These are phyloP conservation scores for Oophaga pumilio DNA, from an alignment of 2,113 vertebrate species.

Conservation along the genomic window DNA sequence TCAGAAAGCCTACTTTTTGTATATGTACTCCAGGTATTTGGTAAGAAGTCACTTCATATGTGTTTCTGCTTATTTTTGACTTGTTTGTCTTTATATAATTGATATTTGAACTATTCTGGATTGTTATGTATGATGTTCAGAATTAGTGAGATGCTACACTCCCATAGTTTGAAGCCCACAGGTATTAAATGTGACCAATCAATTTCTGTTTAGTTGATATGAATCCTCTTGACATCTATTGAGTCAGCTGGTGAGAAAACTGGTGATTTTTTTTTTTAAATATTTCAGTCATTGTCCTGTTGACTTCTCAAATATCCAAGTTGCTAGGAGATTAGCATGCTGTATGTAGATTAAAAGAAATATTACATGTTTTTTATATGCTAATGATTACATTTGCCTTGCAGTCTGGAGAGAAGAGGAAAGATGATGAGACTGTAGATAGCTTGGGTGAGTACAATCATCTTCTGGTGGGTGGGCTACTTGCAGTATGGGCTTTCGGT, in stretches of 20 bases:
- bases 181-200: not conserved
- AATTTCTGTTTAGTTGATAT: not conserved
- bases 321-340: not conserved
- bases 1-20: constrained; percentile 96
- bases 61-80: not conserved
- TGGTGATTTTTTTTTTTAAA: not conserved
- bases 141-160: not conserved
- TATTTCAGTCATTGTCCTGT: not conserved
- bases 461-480: too few relatives aligned
- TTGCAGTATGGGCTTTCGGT: too few relatives aligned
- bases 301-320: not conserved
- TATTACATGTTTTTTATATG: not conserved
- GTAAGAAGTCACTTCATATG: constrained; percentile 71
- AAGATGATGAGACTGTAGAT: constrained; percentile 97
- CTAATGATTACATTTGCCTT: constrained; percentile 35
- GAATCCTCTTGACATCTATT: not conserved
- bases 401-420: constrained; percentile 98
- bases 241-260: too few relatives aligned
- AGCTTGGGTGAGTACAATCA: constrained; percentile 84
- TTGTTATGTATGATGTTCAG: not conserved
- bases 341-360: not conserved
- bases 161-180: not conserved
- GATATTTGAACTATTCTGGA: not conserved
- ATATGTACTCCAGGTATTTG: constrained; percentile 98
- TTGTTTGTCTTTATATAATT: not conserved